These are phyloP conservation scores for Germaria angustata DNA, from an alignment of 2,888 invertebrate species.

Conservation along the genomic window DNA sequence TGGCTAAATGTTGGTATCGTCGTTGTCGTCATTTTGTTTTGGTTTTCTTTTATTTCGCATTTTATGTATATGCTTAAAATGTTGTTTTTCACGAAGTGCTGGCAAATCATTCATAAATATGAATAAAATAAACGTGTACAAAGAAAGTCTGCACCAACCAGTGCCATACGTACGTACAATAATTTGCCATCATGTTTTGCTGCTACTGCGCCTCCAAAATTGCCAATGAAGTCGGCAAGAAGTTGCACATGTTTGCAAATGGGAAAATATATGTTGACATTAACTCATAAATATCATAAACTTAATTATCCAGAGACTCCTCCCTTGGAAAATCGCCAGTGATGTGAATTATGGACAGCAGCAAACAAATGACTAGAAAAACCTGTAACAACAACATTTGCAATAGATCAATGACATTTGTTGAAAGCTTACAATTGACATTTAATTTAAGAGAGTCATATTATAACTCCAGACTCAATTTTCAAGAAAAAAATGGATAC, in stretches of 20 bases:
- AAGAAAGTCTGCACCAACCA: background rate
- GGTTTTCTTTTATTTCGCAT: constrained; percentile 16
- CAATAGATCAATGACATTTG: constrained; percentile 28
- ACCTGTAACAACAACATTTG: background rate
- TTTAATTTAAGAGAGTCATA: background rate
- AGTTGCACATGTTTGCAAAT: background rate
- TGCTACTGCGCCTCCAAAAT: background rate
- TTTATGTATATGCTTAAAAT: constrained; percentile 54
- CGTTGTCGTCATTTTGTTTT: constrained; percentile 24
- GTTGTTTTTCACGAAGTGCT: constrained; percentile 61
- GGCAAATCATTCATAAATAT: constrained; percentile 58
- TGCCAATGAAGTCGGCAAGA: background rate
- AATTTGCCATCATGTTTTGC: constrained; percentile 33
- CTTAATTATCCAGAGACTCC: constrained; percentile 45
- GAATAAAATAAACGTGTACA: constrained; percentile 28
- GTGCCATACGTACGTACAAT: background rate
- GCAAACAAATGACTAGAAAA: background rate
- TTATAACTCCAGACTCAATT: too few relatives aligned
- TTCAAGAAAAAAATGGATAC: too few relatives aligned
- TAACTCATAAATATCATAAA: constrained; percentile 35
- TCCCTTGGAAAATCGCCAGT: constrained; percentile 9
- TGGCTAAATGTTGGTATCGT: constrained; percentile 12
- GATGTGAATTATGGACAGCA: background rate
- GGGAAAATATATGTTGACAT: constrained; percentile 44
- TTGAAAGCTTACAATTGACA: background rate